Evolutionary conservation across 2,888 invertebrate species (phyloP).

Genomic region (Rotaria socialis): DNA sequence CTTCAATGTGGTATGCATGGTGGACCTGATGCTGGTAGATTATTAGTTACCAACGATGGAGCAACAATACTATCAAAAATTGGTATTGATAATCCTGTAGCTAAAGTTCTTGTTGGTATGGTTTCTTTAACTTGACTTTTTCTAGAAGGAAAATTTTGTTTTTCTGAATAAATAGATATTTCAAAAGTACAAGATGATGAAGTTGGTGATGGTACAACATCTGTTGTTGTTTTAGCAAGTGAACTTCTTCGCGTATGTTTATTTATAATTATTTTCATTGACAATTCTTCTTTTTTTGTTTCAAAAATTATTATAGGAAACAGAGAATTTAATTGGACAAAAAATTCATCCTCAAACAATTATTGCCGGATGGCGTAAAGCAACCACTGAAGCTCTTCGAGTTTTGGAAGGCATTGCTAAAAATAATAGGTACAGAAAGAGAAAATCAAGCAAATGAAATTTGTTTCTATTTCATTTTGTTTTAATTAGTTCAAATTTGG

Average conservation of each 20-base stretch:
- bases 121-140: slow-evolving; percentile 44
- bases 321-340: slow-evolving; percentile 83
- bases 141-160: too few species aligned
- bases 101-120: slow-evolving; percentile 83
- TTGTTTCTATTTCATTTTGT: neutral
- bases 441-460: neutral
- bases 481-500: slow-evolving; percentile 66
- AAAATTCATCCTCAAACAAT: slow-evolving; percentile 97
- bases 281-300: neutral
- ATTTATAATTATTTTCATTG: too few species aligned
- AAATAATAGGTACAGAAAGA: slow-evolving; percentile 37
- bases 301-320: slow-evolving; percentile 65
- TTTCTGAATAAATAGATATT: slow-evolving; percentile 68
- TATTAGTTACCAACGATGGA: slow-evolving; percentile 97
- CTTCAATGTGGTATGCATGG: slow-evolving; percentile 53
- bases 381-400: slow-evolving; percentile 75
- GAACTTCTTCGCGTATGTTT: slow-evolving; percentile 71
- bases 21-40: slow-evolving; percentile 60
- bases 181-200: slow-evolving; percentile 97
- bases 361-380: slow-evolving; percentile 86
- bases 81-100: slow-evolving; percentile 96
- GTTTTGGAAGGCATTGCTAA: slow-evolving; percentile 73
- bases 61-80: slow-evolving; percentile 93
- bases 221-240: slow-evolving; percentile 88
- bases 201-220: slow-evolving; percentile 99